Percentiles rank a stretch among this genome's conserved stretches.
Conservation (phyloP, 1,140 invertebrate genomes). For the Drosophila arawakana region DNA sequence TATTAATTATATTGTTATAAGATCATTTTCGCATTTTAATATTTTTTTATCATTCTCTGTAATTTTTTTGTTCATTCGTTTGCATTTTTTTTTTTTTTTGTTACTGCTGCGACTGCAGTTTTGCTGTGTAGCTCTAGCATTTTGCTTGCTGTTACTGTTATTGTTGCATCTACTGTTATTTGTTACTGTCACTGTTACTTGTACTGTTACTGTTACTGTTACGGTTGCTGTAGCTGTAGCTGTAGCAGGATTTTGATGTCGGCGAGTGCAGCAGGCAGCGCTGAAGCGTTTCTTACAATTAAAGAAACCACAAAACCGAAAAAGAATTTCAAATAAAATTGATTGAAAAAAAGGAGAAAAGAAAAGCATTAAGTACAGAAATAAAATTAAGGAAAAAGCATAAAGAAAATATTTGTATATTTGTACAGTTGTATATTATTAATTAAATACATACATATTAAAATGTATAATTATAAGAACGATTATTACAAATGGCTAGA, state of each 20-base stretch:
- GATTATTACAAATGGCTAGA: constrained; percentile 1
- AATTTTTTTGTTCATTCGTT: constrained; percentile 34
- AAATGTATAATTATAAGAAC: constrained; percentile 11
- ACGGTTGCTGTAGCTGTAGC: constrained; percentile 38
- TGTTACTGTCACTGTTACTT: constrained; percentile 26
- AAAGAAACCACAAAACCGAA: constrained; percentile 36
- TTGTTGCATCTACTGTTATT: constrained; percentile 10
- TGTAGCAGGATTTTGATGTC: constrained; percentile 53
- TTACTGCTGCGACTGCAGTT: constrained; percentile 21
- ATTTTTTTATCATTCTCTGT: constrained; percentile 27
- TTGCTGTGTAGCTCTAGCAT: constrained; percentile 23
- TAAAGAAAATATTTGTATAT: constrained; percentile 25
- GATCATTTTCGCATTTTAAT: constrained; percentile 11
- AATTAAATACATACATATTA: constrained; percentile 17
- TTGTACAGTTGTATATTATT: constrained; percentile 23
- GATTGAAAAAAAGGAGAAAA: constrained; percentile 1
- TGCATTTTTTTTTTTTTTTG: constrained; percentile 23
- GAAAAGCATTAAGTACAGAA: constrained; percentile 6
- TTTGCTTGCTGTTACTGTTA: constrained; percentile 24
- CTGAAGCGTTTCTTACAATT: constrained; percentile 52
- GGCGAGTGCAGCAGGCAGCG: constrained; percentile 55
- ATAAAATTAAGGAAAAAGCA: constrained; percentile 21
- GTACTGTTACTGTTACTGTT: constrained; percentile 31
- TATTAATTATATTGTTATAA: constrained; percentile 10
- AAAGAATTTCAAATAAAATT: constrained; percentile 2